Percentiles rank a stretch among this genome's conserved stretches.
These are phyloP conservation scores for Globia sparganii DNA, from an alignment of 2,888 invertebrate species.

Conservation along the genomic window DNA sequence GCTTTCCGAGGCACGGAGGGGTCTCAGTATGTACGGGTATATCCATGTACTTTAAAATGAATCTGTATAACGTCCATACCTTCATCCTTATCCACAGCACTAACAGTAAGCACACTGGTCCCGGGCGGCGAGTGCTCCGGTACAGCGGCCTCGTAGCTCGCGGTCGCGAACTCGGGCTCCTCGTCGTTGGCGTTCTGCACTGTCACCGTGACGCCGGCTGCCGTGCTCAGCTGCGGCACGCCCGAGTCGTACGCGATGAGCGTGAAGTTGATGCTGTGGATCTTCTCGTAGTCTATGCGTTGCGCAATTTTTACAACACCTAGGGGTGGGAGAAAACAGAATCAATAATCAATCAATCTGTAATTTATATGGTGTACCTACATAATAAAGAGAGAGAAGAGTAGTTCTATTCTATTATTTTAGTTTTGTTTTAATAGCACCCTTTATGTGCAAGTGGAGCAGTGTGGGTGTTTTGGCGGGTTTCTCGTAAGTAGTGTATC, in stretches of 20 bases:
- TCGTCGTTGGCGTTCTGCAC: conserved; percentile 97
- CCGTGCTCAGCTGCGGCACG: conserved; percentile 94
- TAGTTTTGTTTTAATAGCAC: not conserved
- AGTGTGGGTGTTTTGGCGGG: no score
- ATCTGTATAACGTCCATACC: conserved; percentile 82
- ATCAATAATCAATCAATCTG: no score
- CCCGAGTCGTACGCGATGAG: conserved; percentile 96
- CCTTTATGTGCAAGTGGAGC: no score
- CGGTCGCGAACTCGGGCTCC: conserved; percentile 93
- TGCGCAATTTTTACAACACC: conserved; percentile 94
- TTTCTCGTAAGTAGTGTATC: no score
- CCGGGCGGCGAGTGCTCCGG: conserved; percentile 94
- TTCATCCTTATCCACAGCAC: conserved; percentile 94
- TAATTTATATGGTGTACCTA: no score
- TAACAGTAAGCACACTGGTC: conserved; percentile 93
- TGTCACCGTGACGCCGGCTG: conserved; percentile 94
- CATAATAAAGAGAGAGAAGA: no score
- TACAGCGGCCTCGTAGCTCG: conserved; percentile 90
- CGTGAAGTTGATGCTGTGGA: conserved; percentile 94
- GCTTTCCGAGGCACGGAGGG: no score
- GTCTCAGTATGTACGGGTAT: no score
- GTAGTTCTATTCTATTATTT: no score
- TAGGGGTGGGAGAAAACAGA: conserved; percentile 74
- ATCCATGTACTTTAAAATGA: not conserved
- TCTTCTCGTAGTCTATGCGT: conserved; percentile 95